Conservation (phyloP, 2,888 invertebrate species). For the Pristionchus entomophagus region DNA sequence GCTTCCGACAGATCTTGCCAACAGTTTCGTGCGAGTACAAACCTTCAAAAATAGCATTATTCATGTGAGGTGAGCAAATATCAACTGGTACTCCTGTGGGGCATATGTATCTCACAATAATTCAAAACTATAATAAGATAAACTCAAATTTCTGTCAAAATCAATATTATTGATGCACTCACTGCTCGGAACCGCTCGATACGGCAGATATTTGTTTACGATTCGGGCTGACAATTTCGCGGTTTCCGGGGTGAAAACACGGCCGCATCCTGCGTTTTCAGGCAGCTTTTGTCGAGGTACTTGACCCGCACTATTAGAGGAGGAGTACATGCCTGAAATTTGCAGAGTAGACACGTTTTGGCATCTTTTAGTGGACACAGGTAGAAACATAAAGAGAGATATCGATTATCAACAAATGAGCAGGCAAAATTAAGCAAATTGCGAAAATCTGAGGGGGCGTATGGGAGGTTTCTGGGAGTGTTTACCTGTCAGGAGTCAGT, state of each 20-base stretch:
- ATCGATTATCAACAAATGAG: neutral
- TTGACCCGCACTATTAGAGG: neutral
- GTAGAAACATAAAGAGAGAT: neutral
- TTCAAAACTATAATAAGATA: no score
- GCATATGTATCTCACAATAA: neutral
- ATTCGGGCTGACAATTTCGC: neutral
- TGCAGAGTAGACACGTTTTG: neutral
- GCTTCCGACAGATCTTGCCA: constrained; percentile 45
- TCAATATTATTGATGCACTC: neutral
- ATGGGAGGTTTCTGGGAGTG: neutral
- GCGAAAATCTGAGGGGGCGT: no score
- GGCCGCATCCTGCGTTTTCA: constrained; percentile 28
- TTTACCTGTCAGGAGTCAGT: neutral
- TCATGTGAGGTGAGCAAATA: neutral
- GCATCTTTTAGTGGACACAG: neutral
- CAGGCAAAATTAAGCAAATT: neutral
- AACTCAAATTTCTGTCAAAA: neutral
- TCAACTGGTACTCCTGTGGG: neutral
- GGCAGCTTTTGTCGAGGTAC: neutral
- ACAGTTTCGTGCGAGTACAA: constrained; percentile 33
- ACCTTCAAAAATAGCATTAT: no score
- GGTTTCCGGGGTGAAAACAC: constrained; percentile 21
- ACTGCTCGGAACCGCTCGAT: neutral
- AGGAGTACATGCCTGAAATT: neutral
- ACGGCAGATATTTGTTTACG: constrained; percentile 36